Evolutionary conservation across 2,888 invertebrate species (phyloP), one percentile per base, ranked within the genome.

Genomic region (Dynastes hyllus): DNA sequence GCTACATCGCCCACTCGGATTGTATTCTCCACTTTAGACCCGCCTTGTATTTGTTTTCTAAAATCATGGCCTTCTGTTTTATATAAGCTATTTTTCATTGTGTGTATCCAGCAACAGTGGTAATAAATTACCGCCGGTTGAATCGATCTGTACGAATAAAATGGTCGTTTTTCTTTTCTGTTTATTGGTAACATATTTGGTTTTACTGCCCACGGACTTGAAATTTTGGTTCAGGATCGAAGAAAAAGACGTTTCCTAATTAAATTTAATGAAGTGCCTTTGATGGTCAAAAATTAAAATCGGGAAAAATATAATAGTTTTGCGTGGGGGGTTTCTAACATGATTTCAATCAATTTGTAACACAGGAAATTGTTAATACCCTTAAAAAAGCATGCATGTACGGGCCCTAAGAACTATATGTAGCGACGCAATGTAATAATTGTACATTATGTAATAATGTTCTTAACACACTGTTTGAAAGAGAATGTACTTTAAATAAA

Each of bases 1-100:
- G 83, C 81, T 80, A 81, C 82, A 78, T 80, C 84, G 84, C 84
- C 84, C 84, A 84, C 84, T 82, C 81, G 81, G 79, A 76, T 82
- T 83, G 82, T 82, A 83, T 80, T 81, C 81, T 80, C 80, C 79
- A 77, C 79, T 80, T 80, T 79, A 80, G 81, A 81, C 82, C 83
- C 81, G 82, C 83, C 82, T 82, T 83, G 79, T 80, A 81, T 82
- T 82, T 81, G 81, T 81, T 79, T 81, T 79, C 80, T 78, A 77
- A 73, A 78, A 77, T 77, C 77, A 77, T 76, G 75, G 77, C 80
- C 80, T 80, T 78, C 80, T 77, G 80, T 80, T 80, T 79, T 79
- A 76, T 79, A 77, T 79, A 77, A 79, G 76, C 76, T 76, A 77
- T 78, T 80, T 78, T 78, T 80, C 80, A 78, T 80, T 78, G 78